Evolutionary conservation across 2,888 invertebrate species (phyloP).

Genomic region (Diarsia mendica): DNA sequence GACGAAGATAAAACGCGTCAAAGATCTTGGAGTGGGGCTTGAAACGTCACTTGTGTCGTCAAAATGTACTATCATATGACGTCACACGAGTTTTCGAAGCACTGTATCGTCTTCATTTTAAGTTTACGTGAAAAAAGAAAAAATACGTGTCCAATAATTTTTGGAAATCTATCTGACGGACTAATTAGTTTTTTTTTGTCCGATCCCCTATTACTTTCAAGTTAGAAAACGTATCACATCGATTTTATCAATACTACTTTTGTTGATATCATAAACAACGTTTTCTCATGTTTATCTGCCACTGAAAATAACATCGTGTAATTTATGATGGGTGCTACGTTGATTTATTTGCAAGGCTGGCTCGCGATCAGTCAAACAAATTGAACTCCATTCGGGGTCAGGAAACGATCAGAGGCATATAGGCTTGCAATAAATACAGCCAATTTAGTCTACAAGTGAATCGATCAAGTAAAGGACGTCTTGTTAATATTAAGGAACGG

Average conservation of each 20-base stretch:
- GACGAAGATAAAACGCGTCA: too few relatives aligned
- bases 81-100: too few relatives aligned
- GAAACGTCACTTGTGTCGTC: too few relatives aligned
- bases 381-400: conserved; percentile 41
- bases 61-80: too few relatives aligned
- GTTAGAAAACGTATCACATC: not conserved
- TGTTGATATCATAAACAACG: not conserved
- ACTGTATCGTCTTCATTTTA: too few relatives aligned
- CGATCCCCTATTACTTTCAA: not conserved
- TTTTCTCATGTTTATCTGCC: too few relatives aligned
- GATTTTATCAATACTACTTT: not conserved
- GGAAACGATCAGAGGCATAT: conserved; percentile 1
- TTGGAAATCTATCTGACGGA: too few relatives aligned
- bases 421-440: conserved; percentile 19
- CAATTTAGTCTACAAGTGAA: conserved; percentile 38
- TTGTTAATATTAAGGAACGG: not conserved
- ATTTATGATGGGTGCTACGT: not conserved
- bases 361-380: conserved; percentile 37
- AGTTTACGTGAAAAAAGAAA: too few relatives aligned
- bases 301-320: not conserved
- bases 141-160: too few relatives aligned
- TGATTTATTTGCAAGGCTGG: conserved; percentile 28
- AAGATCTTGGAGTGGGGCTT: too few relatives aligned
- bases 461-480: conserved; percentile 20
- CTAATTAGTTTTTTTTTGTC: too few relatives aligned